Evolutionary conservation across 1,140 invertebrate species (phyloP).

Genomic region (Papilio helenus): DNA sequence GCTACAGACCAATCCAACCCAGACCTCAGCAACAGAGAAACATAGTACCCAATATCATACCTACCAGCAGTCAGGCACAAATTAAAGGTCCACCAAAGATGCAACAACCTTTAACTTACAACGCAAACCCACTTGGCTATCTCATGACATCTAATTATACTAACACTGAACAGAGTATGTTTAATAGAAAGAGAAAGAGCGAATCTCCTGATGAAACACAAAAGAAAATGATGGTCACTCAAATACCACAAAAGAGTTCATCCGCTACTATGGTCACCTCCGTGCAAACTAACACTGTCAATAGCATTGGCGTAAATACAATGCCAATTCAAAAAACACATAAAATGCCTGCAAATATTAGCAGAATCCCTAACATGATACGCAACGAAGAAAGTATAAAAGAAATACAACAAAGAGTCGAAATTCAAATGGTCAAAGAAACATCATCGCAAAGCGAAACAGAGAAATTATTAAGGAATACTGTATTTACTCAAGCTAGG

Average conservation of each 20-base stretch:
- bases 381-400: slow-evolving; percentile 7
- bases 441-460: slow-evolving; percentile 48
- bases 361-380: background rate
- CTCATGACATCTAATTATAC: slow-evolving; percentile 42
- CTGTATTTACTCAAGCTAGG: slow-evolving; percentile 73
- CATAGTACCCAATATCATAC: slow-evolving; percentile 34
- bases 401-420: slow-evolving; percentile 13
- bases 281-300: slow-evolving; percentile 8
- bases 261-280: background rate
- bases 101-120: background rate
- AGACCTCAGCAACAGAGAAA: slow-evolving; percentile 49
- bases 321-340: slow-evolving; percentile 53
- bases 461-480: slow-evolving; percentile 74
- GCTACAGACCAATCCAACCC: slow-evolving; percentile 55
- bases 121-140: background rate
- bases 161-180: slow-evolving; percentile 44
- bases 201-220: slow-evolving; percentile 71
- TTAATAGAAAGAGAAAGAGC: slow-evolving; percentile 72
- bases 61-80: slow-evolving; percentile 25
- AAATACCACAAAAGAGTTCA: slow-evolving; percentile 4
- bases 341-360: slow-evolving; percentile 41
- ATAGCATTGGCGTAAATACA: slow-evolving; percentile 58
- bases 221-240: slow-evolving; percentile 56
- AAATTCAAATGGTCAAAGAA: slow-evolving; percentile 28
- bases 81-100: background rate